Conservation (phyloP, 2,113 vertebrate genomes). For the Stigmatopora argus region DNA sequence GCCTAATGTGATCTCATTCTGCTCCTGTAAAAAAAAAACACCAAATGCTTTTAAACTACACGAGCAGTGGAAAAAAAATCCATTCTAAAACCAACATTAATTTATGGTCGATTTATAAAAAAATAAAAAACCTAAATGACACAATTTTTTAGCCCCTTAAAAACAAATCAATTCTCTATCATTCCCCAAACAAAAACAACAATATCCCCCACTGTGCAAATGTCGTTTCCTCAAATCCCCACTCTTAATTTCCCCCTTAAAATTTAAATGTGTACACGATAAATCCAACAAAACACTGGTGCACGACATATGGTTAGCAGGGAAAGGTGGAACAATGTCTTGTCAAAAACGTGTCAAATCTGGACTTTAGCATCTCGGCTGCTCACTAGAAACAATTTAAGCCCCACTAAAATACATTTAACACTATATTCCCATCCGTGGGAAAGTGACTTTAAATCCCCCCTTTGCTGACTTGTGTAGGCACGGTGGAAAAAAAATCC, state of each 20-base stretch:
- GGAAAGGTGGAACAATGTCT: constrained; percentile 62
- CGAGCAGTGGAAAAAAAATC: neutral
- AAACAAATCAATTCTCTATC: neutral
- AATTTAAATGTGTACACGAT: constrained; percentile 23
- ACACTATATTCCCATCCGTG: constrained; percentile 36
- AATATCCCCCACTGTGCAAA: neutral
- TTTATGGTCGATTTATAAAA: neutral
- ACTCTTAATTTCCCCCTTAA: neutral
- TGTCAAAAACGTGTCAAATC: constrained; percentile 37
- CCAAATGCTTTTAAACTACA: neutral
- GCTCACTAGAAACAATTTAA: constrained; percentile 30
- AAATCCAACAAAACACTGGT: constrained; percentile 49
- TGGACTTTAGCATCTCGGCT: constrained; percentile 45
- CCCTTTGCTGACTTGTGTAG: constrained; percentile 47
- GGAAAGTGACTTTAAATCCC: constrained; percentile 57
- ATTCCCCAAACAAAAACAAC: neutral
- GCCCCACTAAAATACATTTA: constrained; percentile 20
- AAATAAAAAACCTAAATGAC: neutral
- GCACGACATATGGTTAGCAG: constrained; percentile 72
- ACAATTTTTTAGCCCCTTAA: neutral
- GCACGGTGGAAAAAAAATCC: constrained; percentile 48
- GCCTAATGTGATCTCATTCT: constrained; percentile 39
- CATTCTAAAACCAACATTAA: neutral
- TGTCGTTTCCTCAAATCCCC: constrained; percentile 13
- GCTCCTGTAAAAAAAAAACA: neutral